A percentile compares a stretch with the other conserved stretches of the same genome.
Evolutionary conservation across 2,888 invertebrate species (phyloP).

Genomic region (Omphaloscelis lunosa): DNA sequence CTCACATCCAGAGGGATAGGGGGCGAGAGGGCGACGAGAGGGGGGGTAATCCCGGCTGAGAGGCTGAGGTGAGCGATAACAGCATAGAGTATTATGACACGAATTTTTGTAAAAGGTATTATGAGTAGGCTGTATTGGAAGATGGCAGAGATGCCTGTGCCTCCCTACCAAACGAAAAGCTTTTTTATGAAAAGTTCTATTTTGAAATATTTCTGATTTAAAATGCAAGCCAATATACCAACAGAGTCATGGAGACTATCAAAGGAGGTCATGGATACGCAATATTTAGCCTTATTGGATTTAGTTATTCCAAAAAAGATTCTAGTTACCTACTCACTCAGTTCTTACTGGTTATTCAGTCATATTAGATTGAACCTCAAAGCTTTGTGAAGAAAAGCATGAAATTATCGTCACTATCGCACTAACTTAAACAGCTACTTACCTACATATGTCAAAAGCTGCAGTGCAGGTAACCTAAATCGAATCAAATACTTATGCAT

Average conservation of each 20-base stretch:
- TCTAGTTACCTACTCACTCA: neutral
- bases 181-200: neutral
- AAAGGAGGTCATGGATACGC: constrained; percentile 11
- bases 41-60: constrained; percentile 74
- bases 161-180: neutral
- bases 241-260: neutral
- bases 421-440: neutral
- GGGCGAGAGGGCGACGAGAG: constrained; percentile 72
- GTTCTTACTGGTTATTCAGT: constrained; percentile 2
- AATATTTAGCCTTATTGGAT: neutral
- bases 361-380: neutral
- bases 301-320: constrained; percentile 20
- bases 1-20: constrained; percentile 80
- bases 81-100: constrained; percentile 60
- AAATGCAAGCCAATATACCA: neutral
- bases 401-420: neutral
- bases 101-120: constrained; percentile 54
- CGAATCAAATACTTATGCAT: neutral
- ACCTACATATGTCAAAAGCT: constrained; percentile 5
- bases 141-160: constrained; percentile 18
- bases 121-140: constrained; percentile 30
- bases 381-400: neutral
- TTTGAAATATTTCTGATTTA: neutral
- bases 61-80: constrained; percentile 73
- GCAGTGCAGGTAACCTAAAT: constrained; percentile 17